Base-by-base conservation (phyloP, 2,888 invertebrate species). In the Lacanobia wlatinum region DNA sequence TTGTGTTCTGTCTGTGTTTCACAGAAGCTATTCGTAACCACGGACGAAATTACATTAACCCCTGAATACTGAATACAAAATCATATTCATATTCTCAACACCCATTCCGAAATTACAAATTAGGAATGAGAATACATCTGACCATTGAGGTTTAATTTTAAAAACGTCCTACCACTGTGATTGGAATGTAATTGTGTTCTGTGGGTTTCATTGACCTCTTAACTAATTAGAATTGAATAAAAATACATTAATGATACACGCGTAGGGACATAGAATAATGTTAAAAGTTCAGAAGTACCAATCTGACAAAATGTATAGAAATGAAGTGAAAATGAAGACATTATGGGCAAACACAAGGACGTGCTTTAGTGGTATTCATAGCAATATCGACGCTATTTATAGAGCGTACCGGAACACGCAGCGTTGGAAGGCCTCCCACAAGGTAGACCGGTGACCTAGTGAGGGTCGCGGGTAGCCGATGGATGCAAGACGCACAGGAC, bases 171-270 rank as follows among this genome's bases (percentile, higher is more conserved):
- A 9, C 14, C 4, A 8, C 6, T n/a, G 8, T 63, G 34, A 59
- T 21, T 12, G 48, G 34, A 10, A 34, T 53, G 48, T 28, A n/a
- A 79, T 48, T 63, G 74, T 53, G n/a, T 34, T 53, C 52, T 38
- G 38, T 58, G 0, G 23, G 65, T 73, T 53, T 66, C 83, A 80
- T 52, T 83, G 65, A 65, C 50, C 72, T 62, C 12, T 16, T 1
- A 18, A 14, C 67, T 82, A 43, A 83, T 80, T 73, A 69, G 62
- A 83, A 83, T 83, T 79, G 68, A 78, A 78, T 65, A 59, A 43
- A 62, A 60, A 55, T 40, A 40, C 0, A 38, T 59, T 34, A 38
- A n/a, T 43, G 34, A 76, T n/a, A 48, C 7, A 46, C 12, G 38
- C 38, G 8, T 38, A 46, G 23, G 18, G 3, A 12, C 10, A 46